These are phyloP conservation scores for Callionymus lyra DNA, from an alignment of 2,113 vertebrate genomes.

Conservation along the genomic window DNA sequence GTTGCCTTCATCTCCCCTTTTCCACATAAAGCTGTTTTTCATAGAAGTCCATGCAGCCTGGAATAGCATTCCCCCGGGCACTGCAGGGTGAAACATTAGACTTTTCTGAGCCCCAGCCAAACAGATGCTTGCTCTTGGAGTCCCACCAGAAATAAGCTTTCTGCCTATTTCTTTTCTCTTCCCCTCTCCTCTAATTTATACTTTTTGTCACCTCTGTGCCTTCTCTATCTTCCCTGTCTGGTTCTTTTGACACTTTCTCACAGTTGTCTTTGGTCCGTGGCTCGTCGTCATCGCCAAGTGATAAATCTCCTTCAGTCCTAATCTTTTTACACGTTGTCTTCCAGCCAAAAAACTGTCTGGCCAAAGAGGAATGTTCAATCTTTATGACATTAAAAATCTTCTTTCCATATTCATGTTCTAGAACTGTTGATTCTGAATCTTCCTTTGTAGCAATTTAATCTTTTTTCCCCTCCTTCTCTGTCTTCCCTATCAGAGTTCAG, in stretches of 20 bases:
- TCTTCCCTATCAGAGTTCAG: constrained; percentile 22
- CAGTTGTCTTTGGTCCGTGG: constrained; percentile 25
- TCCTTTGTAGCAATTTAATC: constrained; percentile 12
- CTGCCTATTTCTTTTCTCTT: constrained; percentile 47
- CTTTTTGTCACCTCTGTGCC: constrained; percentile 31
- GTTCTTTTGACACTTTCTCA: constrained; percentile 30
- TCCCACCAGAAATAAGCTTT: constrained; percentile 68
- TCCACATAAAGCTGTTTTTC: constrained; percentile 79
- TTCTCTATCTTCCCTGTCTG: constrained; percentile 29
- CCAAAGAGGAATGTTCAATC: too few species aligned
- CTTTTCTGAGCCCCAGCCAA: constrained; percentile 74
- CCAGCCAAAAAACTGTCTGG: too few species aligned
- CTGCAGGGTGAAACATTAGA: constrained; percentile 71
- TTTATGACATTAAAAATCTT: too few species aligned
- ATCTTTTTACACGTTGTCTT: constrained; percentile 19
- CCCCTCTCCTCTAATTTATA: constrained; percentile 15
- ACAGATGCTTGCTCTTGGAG: constrained; percentile 75
- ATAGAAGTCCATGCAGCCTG: constrained; percentile 70
- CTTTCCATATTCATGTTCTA: too few species aligned
- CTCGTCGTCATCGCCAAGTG: constrained; percentile 17
- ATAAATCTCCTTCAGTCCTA: constrained; percentile 37
- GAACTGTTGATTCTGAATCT: too few species aligned
- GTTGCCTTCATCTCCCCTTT: constrained; percentile 63
- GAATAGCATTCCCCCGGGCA: constrained; percentile 71
- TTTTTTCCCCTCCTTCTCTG: constrained; percentile 16